Evolutionary conservation across 1,140 invertebrate species (phyloP).

Genomic region (Hyles euphorbiae): DNA sequence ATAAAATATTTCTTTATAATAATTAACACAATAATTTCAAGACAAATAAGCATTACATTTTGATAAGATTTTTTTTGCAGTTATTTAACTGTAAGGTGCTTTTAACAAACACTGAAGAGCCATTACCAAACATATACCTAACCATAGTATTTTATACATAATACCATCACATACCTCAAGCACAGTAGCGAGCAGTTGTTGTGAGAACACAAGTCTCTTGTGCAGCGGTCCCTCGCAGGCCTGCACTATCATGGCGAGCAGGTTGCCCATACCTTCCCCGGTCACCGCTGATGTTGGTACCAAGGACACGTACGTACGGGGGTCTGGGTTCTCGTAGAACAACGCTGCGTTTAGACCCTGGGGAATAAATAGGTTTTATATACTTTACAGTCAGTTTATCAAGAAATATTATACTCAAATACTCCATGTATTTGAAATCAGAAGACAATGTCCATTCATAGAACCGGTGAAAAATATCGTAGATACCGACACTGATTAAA

Average conservation of each 20-base stretch:
- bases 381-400: not conserved
- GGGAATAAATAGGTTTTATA: constrained; percentile 15
- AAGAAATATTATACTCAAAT: no score
- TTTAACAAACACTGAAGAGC: no score
- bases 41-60: no score
- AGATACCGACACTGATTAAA: no score
- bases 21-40: no score
- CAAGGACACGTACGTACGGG: constrained; percentile 93
- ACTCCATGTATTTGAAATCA: no score
- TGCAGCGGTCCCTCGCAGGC: constrained; percentile 93
- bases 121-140: no score
- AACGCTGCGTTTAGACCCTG: constrained; percentile 94
- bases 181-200: constrained; percentile 97
- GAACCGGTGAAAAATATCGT: no score
- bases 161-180: constrained; percentile 80
- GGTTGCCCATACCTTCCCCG: constrained; percentile 98
- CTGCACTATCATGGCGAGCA: constrained; percentile 94
- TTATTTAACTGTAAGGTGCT: no score
- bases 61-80: no score
- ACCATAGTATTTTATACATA: not conserved
- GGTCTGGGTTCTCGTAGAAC: constrained; percentile 97
- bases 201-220: constrained; percentile 93
- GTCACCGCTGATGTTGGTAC: constrained; percentile 98
- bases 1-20: no score
- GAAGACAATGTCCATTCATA: no score